These are phyloP conservation scores for Rhagophthalmus giganteus DNA, from an alignment of 2,888 invertebrate species.

Conservation along the genomic window DNA sequence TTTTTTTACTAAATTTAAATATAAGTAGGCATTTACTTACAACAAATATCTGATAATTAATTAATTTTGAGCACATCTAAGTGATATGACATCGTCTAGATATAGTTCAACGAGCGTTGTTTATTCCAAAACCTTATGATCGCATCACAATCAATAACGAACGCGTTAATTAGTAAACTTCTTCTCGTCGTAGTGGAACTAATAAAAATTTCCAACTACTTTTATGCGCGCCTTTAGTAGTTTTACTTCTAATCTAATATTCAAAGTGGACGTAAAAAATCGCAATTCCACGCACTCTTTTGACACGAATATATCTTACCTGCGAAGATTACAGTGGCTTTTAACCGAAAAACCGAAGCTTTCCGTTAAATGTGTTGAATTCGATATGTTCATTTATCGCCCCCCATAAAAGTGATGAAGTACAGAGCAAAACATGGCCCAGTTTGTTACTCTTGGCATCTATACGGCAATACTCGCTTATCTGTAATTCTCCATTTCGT, in stretches of 20 bases:
- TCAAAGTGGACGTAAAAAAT: background rate
- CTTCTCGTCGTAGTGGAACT: too few relatives aligned
- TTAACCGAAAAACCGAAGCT: conserved; percentile 27
- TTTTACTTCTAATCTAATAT: background rate
- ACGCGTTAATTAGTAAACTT: too few relatives aligned
- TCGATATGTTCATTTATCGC: conserved; percentile 33
- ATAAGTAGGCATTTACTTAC: too few relatives aligned
- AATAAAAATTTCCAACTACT: background rate
- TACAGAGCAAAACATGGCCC: conserved; percentile 51
- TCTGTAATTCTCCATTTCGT: conserved; percentile 54
- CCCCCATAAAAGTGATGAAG: conserved; percentile 54
- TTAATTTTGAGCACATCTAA: too few relatives aligned
- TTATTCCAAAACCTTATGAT: too few relatives aligned
- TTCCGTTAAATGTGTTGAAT: conserved; percentile 31
- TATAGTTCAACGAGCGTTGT: too few relatives aligned
- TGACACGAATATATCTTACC: conserved; percentile 13
- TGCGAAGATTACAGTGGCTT: conserved; percentile 26
- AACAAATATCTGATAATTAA: too few relatives aligned
- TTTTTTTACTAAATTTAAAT: too few relatives aligned
- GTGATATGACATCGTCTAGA: too few relatives aligned
- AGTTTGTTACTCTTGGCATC: conserved; percentile 47
- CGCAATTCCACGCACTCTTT: conserved; percentile 6
- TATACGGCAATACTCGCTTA: conserved; percentile 45
- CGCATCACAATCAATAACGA: too few relatives aligned
- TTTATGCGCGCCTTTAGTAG: background rate